Percentiles rank a stretch among this genome's conserved stretches.
These are phyloP conservation scores for Premnoplex brunnescens DNA, from an alignment of 2,797 vertebrate species.

Conservation along the genomic window DNA sequence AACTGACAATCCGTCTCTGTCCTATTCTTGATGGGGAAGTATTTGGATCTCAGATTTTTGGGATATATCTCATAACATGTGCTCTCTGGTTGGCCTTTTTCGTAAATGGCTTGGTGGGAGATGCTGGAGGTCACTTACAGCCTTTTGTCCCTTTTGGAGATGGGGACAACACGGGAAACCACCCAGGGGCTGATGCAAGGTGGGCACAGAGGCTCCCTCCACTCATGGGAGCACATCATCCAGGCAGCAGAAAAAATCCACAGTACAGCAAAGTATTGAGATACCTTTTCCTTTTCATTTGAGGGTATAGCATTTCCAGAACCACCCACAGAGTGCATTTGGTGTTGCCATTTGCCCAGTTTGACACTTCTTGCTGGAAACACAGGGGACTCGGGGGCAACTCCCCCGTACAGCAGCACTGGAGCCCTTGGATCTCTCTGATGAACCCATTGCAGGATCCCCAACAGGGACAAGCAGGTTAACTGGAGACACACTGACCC, in stretches of 20 bases:
- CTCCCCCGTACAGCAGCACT: background rate
- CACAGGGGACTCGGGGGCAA: background rate
- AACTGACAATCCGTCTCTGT: background rate
- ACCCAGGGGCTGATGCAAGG: background rate
- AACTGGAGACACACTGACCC: background rate
- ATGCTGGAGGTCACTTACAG: background rate
- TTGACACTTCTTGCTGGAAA: background rate
- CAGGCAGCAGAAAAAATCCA: background rate
- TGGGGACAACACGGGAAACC: background rate
- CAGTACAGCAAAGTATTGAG: background rate
- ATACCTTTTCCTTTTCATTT: background rate
- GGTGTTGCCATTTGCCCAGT: background rate
- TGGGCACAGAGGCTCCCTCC: background rate
- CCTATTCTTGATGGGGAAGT: conserved; percentile 4
- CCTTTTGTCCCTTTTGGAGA: background rate
- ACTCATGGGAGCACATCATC: background rate
- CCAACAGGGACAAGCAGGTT: background rate
- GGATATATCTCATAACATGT: background rate
- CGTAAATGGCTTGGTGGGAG: background rate
- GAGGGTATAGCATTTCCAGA: background rate
- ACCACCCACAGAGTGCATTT: background rate
- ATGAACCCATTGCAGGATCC: background rate
- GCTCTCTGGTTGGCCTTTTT: background rate
- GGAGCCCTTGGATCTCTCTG: no score
- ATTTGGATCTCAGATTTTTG: background rate